phyloP scores from a whole-genome alignment of 2,888 invertebrate species.

The Trileptium ribeirensis region DNA sequence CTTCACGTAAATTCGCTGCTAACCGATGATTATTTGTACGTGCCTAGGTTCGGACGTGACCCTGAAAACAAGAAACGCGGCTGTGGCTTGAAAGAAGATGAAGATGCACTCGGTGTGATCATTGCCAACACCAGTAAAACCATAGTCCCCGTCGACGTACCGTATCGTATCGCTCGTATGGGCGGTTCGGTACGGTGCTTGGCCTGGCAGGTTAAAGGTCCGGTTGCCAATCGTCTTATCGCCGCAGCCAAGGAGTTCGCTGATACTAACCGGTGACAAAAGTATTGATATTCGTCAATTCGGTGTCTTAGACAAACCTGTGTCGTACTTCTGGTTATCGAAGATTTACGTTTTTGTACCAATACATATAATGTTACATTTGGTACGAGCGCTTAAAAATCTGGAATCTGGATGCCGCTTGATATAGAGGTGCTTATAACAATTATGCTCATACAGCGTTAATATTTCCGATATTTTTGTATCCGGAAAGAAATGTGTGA shows the following conservation, averaged over 20 bases:
- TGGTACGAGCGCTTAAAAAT: too few relatives aligned
- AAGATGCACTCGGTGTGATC: not conserved
- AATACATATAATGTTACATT: too few relatives aligned
- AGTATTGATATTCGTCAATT: too few relatives aligned
- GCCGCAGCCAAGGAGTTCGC: not conserved
- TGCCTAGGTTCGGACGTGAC: constrained; percentile 5
- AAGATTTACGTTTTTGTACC: too few relatives aligned
- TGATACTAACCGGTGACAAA: too few relatives aligned
- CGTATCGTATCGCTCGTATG: constrained; percentile 3
- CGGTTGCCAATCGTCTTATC: not conserved
- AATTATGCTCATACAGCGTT: too few relatives aligned
- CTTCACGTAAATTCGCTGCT: not conserved
- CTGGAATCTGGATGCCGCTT: too few relatives aligned
- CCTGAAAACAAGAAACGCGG: not conserved
- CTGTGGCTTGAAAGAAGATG: not conserved
- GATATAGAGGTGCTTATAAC: too few relatives aligned
- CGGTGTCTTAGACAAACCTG: too few relatives aligned
- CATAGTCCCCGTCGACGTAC: not conserved
- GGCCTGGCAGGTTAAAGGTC: not conserved
- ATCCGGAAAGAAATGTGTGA: too few relatives aligned
- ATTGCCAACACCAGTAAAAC: not conserved
- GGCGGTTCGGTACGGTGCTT: constrained; percentile 19
- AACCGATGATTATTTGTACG: constrained; percentile 7
- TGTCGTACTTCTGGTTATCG: too few relatives aligned
- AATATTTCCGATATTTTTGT: too few relatives aligned